Evolutionary conservation across 35 echinoderm and acorn worm species (phyloP), one percentile per base, ranked within the genome.

Genomic region (Diadema setosum): DNA sequence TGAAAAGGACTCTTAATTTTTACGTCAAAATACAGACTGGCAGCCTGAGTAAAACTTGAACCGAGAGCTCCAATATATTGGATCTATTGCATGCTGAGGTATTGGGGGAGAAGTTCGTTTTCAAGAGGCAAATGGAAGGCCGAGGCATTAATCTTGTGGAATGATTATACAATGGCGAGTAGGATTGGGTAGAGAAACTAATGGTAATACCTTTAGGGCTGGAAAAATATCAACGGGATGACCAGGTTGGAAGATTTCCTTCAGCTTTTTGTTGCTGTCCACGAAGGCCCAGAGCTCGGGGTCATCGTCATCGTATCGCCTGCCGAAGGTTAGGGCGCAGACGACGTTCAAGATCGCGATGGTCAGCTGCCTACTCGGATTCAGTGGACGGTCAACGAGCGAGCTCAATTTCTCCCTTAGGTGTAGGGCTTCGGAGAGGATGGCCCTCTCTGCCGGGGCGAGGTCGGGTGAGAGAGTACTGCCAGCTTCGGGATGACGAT

Each of bases 161-260:
- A 20, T n/a, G 23, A 20, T 20, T n/a, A 16, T n/a, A 74, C 17
- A 30, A 20, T n/a, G 16, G 35, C 21, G 23, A n/a, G n/a, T n/a
- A n/a, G n/a, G n/a, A n/a, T n/a, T n/a, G n/a, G n/a, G n/a, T n/a
- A n/a, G n/a, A n/a, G n/a, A n/a, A n/a, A n/a, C n/a, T n/a, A n/a
- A n/a, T n/a, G 7, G 46, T 7, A 7, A 50, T 78, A 95, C 94
- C 85, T 75, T 88, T 35, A 95, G 45, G 29, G 83, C 74, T 3
- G 93, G 93, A 30, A 95, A 95, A 36, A 95, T 37, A 76, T 95
- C 93, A 12, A 95, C 42, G 0, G 89, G 88, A 32, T 95, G 88
- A 7, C 93, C 93, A 60, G 88, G 84, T 15, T 57, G 82, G 27
- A 96, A 80, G 6, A 96, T 31, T 35, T 84, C 84, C 43, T 96